Percentiles rank a stretch among this genome's conserved stretches.
These are phyloP conservation scores for Carcina quercana DNA, from an alignment of 2,888 invertebrate genomes.

Conservation along the genomic window DNA sequence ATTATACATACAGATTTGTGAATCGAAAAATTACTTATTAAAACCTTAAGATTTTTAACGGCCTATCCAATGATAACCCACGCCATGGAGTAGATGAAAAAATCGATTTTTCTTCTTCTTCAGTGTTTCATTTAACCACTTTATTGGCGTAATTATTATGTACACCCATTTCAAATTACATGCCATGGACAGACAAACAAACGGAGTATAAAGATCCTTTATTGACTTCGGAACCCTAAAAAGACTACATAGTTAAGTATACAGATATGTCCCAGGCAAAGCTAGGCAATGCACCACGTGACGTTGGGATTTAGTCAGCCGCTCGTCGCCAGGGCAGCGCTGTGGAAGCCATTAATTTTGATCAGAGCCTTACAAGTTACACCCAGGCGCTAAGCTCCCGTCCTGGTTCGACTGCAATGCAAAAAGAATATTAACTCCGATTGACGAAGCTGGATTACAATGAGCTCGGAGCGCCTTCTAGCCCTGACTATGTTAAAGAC, in stretches of 20 bases:
- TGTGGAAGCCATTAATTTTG: slow-evolving; percentile 51
- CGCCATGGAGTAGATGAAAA: too few relatives aligned
- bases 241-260: too few relatives aligned
- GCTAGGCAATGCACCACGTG: slow-evolving; percentile 35
- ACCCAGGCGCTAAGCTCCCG: slow-evolving; percentile 38
- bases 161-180: too few relatives aligned
- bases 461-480: slow-evolving; percentile 22
- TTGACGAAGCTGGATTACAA: slow-evolving; percentile 35
- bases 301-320: slow-evolving; percentile 39
- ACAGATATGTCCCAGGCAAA: too few relatives aligned
- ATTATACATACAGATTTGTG: too few relatives aligned
- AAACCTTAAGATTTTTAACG: too few relatives aligned
- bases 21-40: too few relatives aligned
- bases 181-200: not conserved
- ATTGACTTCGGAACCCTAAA: not conserved
- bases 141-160: too few relatives aligned
- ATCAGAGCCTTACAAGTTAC: slow-evolving; percentile 49
- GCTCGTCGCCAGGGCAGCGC: slow-evolving; percentile 24
- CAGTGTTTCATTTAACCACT: too few relatives aligned
- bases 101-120: too few relatives aligned
- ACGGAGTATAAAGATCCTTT: not conserved
- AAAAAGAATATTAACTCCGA: slow-evolving; percentile 40
- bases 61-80: too few relatives aligned
- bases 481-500: slow-evolving; percentile 24
- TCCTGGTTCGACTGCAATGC: slow-evolving; percentile 28